Evolutionary conservation across 2,113 vertebrate genomes (phyloP), one percentile per base, ranked within the genome.

Genomic region (Rhadina sibilatrix): DNA sequence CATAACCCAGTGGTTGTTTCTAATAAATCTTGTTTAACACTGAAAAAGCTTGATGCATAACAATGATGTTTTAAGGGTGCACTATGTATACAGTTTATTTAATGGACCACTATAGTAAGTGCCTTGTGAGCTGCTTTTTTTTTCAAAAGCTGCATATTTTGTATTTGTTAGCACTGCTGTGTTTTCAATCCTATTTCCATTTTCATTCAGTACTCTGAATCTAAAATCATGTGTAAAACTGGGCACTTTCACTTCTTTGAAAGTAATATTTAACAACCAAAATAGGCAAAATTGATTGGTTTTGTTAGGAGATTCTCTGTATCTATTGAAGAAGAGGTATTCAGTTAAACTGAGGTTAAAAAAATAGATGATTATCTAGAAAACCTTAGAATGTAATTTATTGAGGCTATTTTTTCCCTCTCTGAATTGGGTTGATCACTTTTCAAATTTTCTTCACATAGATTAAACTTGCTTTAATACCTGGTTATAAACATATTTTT

Each of bases 51-150:
- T 64, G 24, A 77, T 90, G 77, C 59, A 33, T 84, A 70, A 42
- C 46, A 68, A 16, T 37, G 52, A 52, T 65, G 70, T 90, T 85
- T 75, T 84, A 83, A 78, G 63, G 90, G 92, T 94, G 96, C 69
- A 59, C 44, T 86, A 60, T 79, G 33, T 72, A 54, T 49, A 61
- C 70, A 33, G 42, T 77, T 90, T 57, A 14, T 63, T 82, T 72
- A 50, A 82, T 85, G 93, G 96, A 84, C 93, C 86, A 95, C 92
- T 80, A 79, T 86, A 94, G 93, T 65, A 96, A 97, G 96, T 97
- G 97, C 96, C 97, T 97, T 85, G 76, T 60, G 88, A 93, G 83
- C 60, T 96, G 93, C 89, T 85, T 94, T 93, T 85, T 89, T 83
- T 90, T 81, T 82, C 85, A 87, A 64, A 49, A 40, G 31, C 75